Conservation (phyloP, 2,888 invertebrate genomes). For the Zonitis immaculata region DNA sequence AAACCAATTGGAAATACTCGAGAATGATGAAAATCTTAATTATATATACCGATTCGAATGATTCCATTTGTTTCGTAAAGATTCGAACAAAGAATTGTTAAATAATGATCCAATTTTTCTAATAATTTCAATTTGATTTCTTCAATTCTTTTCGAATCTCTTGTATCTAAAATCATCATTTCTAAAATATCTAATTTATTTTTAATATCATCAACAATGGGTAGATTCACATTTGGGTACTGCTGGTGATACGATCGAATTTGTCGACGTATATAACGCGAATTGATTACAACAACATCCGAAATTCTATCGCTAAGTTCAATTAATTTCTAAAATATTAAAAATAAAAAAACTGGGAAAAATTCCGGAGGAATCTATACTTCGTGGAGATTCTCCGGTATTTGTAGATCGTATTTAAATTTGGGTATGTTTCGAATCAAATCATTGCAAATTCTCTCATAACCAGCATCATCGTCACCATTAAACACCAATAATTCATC, state of each 20-base stretch:
- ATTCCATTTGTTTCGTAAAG: slow-evolving; percentile 7
- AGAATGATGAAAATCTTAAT: not conserved
- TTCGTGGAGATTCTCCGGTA: slow-evolving; percentile 12
- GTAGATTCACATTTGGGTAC: not conserved
- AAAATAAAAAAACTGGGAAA: not conserved
- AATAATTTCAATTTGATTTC: slow-evolving; percentile 11
- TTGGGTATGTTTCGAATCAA: slow-evolving; percentile 13
- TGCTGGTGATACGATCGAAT: not conserved
- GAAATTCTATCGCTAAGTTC: slow-evolving; percentile 10
- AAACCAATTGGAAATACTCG: not conserved
- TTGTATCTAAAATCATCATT: slow-evolving; percentile 10
- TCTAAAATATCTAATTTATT: slow-evolving; percentile 16
- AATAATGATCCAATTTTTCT: slow-evolving; percentile 9
- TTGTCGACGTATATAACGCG: slow-evolving; percentile 1
- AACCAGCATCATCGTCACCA: not conserved
- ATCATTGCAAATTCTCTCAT: slow-evolving; percentile 3
- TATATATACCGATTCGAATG: slow-evolving; percentile 2
- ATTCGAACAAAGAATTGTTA: slow-evolving; percentile 9
- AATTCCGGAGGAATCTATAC: not conserved
- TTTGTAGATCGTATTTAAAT: slow-evolving; percentile 7
- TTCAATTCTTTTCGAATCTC: slow-evolving; percentile 4
- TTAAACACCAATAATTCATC: slow-evolving; percentile 6
- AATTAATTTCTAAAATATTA: slow-evolving; percentile 11
- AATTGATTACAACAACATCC: not conserved
- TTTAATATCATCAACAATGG: slow-evolving; percentile 6